phyloP scores from a whole-genome alignment of 2,888 invertebrate species.

The Parelbella ahira region DNA sequence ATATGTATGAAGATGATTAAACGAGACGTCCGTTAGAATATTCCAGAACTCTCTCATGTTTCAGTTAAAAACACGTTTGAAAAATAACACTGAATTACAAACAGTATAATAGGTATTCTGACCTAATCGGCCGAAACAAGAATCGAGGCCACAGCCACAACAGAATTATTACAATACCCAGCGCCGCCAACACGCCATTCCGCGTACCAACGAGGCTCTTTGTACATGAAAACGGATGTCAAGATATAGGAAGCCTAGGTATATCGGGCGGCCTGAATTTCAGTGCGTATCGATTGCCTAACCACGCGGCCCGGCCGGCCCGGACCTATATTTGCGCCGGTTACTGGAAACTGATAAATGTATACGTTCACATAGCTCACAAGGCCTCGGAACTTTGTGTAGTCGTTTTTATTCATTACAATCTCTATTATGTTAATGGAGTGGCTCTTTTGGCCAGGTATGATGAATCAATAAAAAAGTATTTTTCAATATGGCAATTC shows the following conservation, averaged over 20 bases:
- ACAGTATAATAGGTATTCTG: too few relatives aligned
- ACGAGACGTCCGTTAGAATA: too few relatives aligned
- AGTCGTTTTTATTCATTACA: too few relatives aligned
- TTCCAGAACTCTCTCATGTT: too few relatives aligned
- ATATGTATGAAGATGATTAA: conserved; percentile 4
- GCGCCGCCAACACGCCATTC: conserved; percentile 41
- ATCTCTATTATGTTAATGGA: too few relatives aligned
- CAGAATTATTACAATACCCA: conserved; percentile 8
- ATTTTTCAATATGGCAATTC: too few relatives aligned
- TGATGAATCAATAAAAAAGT: too few relatives aligned
- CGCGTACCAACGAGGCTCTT: conserved; percentile 22
- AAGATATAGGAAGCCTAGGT: conserved; percentile 24
- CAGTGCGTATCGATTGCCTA: conserved; percentile 31
- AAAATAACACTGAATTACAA: too few relatives aligned
- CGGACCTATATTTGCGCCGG: conserved; percentile 19
- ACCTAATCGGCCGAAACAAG: conserved; percentile 3
- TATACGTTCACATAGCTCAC: not conserved
- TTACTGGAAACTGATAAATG: conserved; percentile 17
- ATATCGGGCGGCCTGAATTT: conserved; percentile 31
- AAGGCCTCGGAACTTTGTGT: not conserved
- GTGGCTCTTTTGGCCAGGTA: too few relatives aligned
- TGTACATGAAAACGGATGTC: conserved; percentile 30
- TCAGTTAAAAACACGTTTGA: too few relatives aligned
- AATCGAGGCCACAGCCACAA: conserved; percentile 6
- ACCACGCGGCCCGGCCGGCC: conserved; percentile 6